Conservation (phyloP, 2,797 vertebrate species). For the Galago senegalensis region DNA sequence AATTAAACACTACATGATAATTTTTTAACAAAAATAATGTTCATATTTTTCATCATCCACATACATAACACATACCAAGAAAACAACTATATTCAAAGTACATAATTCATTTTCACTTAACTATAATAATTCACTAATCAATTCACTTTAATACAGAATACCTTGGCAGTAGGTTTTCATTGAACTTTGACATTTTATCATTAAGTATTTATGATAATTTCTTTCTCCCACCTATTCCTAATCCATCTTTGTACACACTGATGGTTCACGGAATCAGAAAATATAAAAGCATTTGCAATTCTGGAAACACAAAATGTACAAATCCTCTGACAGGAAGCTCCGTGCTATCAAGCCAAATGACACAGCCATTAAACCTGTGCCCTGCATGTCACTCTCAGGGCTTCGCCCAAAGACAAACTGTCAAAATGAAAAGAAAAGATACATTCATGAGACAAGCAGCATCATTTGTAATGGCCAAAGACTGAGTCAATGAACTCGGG, state of each 20-base stretch:
- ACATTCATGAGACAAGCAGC: not conserved
- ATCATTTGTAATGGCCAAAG: not conserved
- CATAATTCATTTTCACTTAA: conserved; percentile 28
- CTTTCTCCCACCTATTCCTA: not conserved
- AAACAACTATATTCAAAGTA: conserved; percentile 7
- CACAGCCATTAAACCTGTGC: not conserved
- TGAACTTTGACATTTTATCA: conserved; percentile 6
- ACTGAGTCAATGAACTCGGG: not conserved
- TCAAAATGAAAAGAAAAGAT: conserved; percentile 25
- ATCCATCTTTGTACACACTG: not conserved
- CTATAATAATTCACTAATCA: not conserved
- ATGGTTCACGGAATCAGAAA: not conserved
- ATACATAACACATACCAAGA: not conserved
- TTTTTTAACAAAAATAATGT: conserved; percentile 15
- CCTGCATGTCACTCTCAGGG: not conserved
- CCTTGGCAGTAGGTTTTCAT: not conserved
- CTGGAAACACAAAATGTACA: conserved; percentile 26
- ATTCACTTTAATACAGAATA: not conserved
- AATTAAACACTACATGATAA: not conserved
- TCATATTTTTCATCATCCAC: not conserved
- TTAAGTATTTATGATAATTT: not conserved
- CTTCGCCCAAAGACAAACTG: conserved; percentile 29
- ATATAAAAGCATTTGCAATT: not conserved
- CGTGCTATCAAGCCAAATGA: not conserved
- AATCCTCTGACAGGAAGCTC: not conserved